Evolutionary conservation across 1,140 invertebrate species (phyloP).

Genomic region (Tetragnatha versicolor): DNA sequence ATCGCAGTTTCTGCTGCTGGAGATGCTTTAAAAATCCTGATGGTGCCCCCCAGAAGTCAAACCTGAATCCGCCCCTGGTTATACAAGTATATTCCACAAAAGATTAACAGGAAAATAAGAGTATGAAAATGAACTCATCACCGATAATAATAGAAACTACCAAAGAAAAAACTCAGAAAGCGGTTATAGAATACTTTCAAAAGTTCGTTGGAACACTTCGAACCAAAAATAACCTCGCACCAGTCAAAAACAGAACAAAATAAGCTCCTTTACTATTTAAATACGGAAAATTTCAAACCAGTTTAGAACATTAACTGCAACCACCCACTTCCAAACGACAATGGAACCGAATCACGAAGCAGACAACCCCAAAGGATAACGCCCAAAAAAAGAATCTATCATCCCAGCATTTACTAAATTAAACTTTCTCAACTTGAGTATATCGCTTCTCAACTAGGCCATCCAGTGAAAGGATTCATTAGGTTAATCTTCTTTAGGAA

Average conservation of each 20-base stretch:
- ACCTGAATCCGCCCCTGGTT: no score
- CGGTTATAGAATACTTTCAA: not conserved
- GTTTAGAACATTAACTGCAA: not conserved
- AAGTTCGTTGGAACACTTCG: not conserved
- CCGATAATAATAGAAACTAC: not conserved
- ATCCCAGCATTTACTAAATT: not conserved
- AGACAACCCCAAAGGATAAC: not conserved
- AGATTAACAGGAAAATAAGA: no score
- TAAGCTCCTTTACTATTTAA: not conserved
- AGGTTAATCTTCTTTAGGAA: not conserved
- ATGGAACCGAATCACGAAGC: not conserved
- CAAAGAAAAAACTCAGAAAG: not conserved
- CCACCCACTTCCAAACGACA: conserved; percentile 5
- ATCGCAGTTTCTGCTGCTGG: no score
- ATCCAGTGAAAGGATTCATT: not conserved
- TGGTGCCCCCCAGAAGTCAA: no score
- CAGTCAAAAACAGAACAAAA: not conserved
- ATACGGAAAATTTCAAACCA: conserved; percentile 11
- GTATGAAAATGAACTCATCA: no score
- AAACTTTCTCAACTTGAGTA: not conserved
- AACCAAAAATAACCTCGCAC: not conserved
- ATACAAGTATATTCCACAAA: no score
- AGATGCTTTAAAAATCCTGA: no score
- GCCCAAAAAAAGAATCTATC: not conserved
- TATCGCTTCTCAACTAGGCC: not conserved